phyloP scores from a whole-genome alignment of 2,113 vertebrate genomes.

The Entomyzon cyanotis region DNA sequence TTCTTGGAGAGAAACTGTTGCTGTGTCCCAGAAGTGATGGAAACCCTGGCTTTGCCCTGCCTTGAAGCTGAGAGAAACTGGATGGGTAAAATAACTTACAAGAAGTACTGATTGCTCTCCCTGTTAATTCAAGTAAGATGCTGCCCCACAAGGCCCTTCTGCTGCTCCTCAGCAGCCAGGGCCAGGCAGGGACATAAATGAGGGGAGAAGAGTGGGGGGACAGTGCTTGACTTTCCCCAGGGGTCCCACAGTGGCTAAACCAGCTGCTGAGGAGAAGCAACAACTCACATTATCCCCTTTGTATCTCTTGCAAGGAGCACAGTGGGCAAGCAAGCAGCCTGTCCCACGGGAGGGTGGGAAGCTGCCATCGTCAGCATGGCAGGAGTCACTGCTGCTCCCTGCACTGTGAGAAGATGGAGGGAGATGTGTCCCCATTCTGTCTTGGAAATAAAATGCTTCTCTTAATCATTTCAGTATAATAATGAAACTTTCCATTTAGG shows the following conservation, averaged over 20 bases:
- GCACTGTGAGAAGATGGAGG: background rate
- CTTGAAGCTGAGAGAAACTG: background rate
- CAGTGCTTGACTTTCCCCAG: background rate
- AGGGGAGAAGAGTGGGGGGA: background rate
- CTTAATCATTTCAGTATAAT: background rate
- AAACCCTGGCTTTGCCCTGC: background rate
- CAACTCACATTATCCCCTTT: background rate
- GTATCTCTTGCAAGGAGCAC: background rate
- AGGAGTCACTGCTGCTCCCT: background rate
- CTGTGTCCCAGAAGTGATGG: background rate
- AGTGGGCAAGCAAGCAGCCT: background rate
- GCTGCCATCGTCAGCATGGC: accelerated
- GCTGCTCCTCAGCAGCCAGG: background rate
- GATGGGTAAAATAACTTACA: background rate
- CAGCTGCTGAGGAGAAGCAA: background rate
- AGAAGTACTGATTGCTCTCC: background rate
- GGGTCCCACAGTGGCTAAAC: background rate
- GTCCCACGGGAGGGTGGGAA: background rate
- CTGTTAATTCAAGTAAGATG: background rate
- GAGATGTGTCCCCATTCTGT: background rate
- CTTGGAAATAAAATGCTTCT: background rate
- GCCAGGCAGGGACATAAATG: background rate
- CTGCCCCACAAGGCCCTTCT: background rate
- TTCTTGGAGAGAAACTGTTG: background rate
- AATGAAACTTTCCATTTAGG: background rate